A percentile compares a stretch with the other conserved stretches of the same genome.
Evolutionary conservation across 2,797 vertebrate genomes (phyloP).

Genomic region (Coregonus sp.): DNA sequence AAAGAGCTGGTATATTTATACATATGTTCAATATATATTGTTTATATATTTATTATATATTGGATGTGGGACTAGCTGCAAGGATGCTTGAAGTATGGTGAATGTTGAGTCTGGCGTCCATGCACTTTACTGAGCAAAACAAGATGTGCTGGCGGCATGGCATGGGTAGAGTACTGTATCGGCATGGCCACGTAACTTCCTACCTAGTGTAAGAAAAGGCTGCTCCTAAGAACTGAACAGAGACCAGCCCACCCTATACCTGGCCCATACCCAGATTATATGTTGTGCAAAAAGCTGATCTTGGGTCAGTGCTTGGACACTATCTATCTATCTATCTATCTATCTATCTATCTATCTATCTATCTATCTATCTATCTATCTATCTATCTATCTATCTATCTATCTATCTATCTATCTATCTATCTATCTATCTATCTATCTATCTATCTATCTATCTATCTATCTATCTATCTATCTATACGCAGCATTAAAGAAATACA

Average conservation of each 20-base stretch:
- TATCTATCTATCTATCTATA: constrained; percentile 64
- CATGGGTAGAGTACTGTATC: constrained; percentile 25
- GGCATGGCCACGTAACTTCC: constrained; percentile 62
- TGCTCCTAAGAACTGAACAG: constrained; percentile 62
- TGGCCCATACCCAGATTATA: constrained; percentile 33
- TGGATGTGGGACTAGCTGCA: constrained; percentile 62
- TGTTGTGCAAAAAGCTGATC: constrained; percentile 39
- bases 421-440: too few species aligned
- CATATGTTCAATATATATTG: constrained; percentile 36
- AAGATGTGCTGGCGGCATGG: constrained; percentile 57
- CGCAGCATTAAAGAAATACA: constrained; percentile 66
- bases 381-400: too few species aligned
- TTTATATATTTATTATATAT: constrained; percentile 70
- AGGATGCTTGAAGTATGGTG: constrained; percentile 53
- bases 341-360: too few species aligned
- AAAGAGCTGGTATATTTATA: constrained; percentile 67
- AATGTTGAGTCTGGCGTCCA: constrained; percentile 68
- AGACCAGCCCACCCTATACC: constrained; percentile 54
- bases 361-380: too few species aligned
- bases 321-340: constrained; percentile 55
- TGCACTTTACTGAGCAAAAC: constrained; percentile 76
- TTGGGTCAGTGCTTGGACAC: constrained; percentile 56
- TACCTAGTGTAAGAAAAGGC: constrained; percentile 60
- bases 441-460: too few species aligned
- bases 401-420: too few species aligned